Conservation (phyloP, 1,140 invertebrate species). For the Brachionus koreanus region DNA sequence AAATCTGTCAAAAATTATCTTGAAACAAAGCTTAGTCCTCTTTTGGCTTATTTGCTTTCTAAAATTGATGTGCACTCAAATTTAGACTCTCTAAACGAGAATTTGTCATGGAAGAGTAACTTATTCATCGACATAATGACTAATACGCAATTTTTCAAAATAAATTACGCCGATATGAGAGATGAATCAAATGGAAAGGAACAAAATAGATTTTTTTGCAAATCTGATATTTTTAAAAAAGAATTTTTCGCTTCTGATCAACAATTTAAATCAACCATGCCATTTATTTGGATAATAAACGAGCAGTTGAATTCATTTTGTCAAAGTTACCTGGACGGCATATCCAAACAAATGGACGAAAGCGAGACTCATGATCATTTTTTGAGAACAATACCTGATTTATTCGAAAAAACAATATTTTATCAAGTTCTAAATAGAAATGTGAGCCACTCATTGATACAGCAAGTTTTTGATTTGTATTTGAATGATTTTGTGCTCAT, state of each 20-base stretch:
- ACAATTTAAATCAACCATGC: background rate
- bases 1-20: slow-evolving; percentile 1
- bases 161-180: slow-evolving; percentile 28
- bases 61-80: background rate
- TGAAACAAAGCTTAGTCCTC: background rate
- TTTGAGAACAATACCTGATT: background rate
- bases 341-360: background rate
- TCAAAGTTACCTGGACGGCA: background rate
- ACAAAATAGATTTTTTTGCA: background rate
- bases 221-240: background rate
- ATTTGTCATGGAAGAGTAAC: background rate
- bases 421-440: background rate
- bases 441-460: background rate
- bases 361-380: background rate
- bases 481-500: slow-evolving; percentile 16
- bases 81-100: background rate
- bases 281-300: slow-evolving; percentile 28
- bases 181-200: background rate
- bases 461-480: background rate
- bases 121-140: slow-evolving; percentile 6
- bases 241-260: background rate
- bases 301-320: slow-evolving; percentile 10
- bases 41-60: slow-evolving; percentile 21
- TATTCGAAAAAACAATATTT: background rate
- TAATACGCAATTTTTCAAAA: background rate